Percentiles rank a stretch among this genome's conserved stretches.
Evolutionary conservation across 2,797 vertebrate species (phyloP).

Genomic region (Cryptoblepharus egeriae): DNA sequence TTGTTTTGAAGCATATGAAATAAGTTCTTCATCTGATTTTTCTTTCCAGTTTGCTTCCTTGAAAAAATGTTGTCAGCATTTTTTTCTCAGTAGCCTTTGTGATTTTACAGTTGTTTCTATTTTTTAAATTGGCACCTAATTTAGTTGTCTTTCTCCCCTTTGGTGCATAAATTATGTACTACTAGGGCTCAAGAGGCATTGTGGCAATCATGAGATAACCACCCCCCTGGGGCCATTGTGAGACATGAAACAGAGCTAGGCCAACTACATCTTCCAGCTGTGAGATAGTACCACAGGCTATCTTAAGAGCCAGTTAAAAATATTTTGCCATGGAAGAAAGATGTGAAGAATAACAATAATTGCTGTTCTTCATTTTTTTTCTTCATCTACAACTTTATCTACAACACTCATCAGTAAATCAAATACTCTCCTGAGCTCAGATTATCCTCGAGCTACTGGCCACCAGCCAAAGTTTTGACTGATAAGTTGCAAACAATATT

Average conservation of each 20-base stretch:
- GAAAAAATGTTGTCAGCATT: constrained; percentile 19
- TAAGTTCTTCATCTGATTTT: constrained; percentile 20
- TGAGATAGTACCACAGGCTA: background rate
- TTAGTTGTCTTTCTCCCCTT: constrained; percentile 31
- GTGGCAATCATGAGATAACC: background rate
- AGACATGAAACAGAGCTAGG: rapidly evolving
- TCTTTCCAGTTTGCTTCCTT: constrained; percentile 42
- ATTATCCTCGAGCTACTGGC: background rate
- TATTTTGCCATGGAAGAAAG: rapidly evolving
- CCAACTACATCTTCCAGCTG: rapidly evolving
- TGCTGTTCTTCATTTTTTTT: background rate
- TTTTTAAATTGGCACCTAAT: constrained; percentile 45
- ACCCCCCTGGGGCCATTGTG: background rate
- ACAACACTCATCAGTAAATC: rapidly evolving
- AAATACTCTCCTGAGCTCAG: background rate
- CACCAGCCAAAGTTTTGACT: background rate
- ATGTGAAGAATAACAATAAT: background rate
- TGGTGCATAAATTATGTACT: constrained; percentile 40
- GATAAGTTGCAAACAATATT: background rate
- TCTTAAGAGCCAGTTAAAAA: background rate
- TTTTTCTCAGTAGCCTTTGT: constrained; percentile 2
- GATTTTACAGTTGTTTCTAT: background rate
- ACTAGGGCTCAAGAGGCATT: background rate
- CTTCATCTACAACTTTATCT: background rate
- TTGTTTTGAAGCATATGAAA: constrained; percentile 21